These are phyloP conservation scores for Hyposmocoma kahamanoa DNA, from an alignment of 1,140 invertebrate species.

Conservation along the genomic window DNA sequence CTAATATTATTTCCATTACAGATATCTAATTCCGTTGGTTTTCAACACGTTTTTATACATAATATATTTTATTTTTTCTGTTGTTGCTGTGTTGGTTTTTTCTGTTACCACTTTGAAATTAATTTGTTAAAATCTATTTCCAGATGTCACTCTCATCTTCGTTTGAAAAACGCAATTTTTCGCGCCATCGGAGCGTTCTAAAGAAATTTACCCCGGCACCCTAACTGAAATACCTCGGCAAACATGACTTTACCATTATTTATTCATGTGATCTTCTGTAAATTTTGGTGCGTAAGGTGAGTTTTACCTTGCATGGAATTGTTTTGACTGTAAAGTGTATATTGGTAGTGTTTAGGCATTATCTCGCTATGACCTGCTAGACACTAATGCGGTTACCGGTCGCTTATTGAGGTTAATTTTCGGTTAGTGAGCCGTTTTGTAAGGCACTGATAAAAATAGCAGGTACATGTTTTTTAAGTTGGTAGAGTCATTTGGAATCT, in stretches of 20 bases:
- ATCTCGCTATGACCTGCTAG: constrained; percentile 48
- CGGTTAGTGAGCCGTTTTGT: constrained; percentile 25
- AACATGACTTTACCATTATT: constrained; percentile 14
- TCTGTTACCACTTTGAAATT: no score
- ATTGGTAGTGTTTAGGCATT: constrained; percentile 36
- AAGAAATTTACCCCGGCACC: constrained; percentile 53
- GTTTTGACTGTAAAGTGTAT: constrained; percentile 9
- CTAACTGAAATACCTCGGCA: constrained; percentile 37
- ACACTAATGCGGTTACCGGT: constrained; percentile 42
- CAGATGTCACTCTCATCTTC: constrained; percentile 29
- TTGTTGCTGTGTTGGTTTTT: no score
- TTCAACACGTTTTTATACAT: no score
- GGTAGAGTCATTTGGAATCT: no score
- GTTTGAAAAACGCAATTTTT: constrained; percentile 64
- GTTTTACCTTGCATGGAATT: constrained; percentile 6
- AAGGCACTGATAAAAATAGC: constrained; percentile 19
- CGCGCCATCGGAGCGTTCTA: constrained; percentile 56
- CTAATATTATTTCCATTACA: no score
- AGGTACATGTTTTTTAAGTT: no score
- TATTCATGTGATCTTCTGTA: constrained; percentile 16
- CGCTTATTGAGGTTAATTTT: constrained; percentile 42
- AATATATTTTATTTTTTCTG: no score
- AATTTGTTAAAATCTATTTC: no score
- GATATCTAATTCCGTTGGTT: no score
- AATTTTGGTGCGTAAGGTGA: constrained; percentile 19